These are phyloP conservation scores for Tetropium fuscum DNA, from an alignment of 2,888 invertebrate genomes.

Conservation along the genomic window DNA sequence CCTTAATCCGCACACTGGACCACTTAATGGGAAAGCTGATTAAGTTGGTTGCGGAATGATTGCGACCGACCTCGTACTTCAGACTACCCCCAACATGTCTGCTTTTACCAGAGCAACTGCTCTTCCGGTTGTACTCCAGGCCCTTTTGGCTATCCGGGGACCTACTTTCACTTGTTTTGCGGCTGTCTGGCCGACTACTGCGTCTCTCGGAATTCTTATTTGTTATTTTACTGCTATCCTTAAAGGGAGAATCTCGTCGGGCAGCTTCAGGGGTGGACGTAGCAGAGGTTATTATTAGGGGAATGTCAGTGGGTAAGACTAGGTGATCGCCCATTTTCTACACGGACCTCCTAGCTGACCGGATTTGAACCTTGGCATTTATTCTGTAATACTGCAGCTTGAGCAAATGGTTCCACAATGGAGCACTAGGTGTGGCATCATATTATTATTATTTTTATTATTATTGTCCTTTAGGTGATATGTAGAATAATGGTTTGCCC, in stretches of 20 bases:
- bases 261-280: conserved; percentile 53
- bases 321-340: conserved; percentile 53
- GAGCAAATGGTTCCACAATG: too few species aligned
- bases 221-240: conserved; percentile 24
- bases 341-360: too few species aligned
- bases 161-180: conserved; percentile 42
- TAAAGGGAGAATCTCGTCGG: conserved; percentile 33
- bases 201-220: conserved; percentile 32
- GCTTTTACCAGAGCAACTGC: conserved; percentile 42
- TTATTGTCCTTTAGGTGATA: too few species aligned
- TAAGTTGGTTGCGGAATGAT: conserved; percentile 58
- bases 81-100: conserved; percentile 59
- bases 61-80: conserved; percentile 62
- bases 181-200: conserved; percentile 39
- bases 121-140: conserved; percentile 22
- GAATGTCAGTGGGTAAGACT: conserved; percentile 56
- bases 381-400: too few species aligned
- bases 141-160: conserved; percentile 33
- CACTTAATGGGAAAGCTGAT: conserved; percentile 69
- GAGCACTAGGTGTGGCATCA: too few species aligned
- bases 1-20: conserved; percentile 75
- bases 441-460: too few species aligned
- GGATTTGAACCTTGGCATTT: too few species aligned
- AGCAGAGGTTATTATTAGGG: conserved; percentile 59
- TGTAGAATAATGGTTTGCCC: too few species aligned